Evolutionary conservation across 2,888 invertebrate genomes (phyloP), one percentile per base, ranked within the genome.

Genomic region (Leptopilina drosophilae): DNA sequence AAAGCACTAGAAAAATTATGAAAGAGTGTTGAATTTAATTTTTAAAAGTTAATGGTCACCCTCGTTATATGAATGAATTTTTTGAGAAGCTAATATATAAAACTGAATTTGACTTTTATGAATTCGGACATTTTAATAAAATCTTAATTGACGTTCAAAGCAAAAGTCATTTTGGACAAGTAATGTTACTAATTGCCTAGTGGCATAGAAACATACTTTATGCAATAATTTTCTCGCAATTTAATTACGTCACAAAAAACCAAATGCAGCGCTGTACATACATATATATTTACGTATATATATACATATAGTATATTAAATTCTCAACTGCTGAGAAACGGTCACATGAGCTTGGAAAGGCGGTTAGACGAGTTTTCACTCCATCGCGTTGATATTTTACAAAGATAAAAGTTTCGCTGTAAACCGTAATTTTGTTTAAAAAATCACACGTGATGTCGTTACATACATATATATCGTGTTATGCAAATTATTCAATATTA

Each of bases 191-290:
- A 62, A 62, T 62, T 62, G 20, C 62, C 62, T 62, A 20, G 20
- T 62, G 62, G 62, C 62, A 62, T 62, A 62, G 62, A 62, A 62
- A 62, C 62, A 62, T 62, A 62, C 20, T 62, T 62, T 62, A 67
- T 46, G 12, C 12, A 67, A 15, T 20, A 46, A 67, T 46, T 46
- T 67, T 46, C 67, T 67, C 20, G 46, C 67, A 67, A 67, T 49
- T 67, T 20, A 67, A 67, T 67, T 46, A 67, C 67, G 67, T 67
- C 46, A 67, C 20, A 62, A 49, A 67, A 67, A 67, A 67, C 15
- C 15, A 15, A 49, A 67, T 67, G 46, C 49, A 49, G 11, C 49
- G 49, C 49, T 12, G 49, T 49, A 11, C 9, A 46, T 11, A 49
- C 3, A 49, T 49, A 20, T 66, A 46, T 66, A 42, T 66, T 2